Base-by-base conservation (phyloP, 1,140 invertebrate genomes). In the Drosophila navojoa region DNA sequence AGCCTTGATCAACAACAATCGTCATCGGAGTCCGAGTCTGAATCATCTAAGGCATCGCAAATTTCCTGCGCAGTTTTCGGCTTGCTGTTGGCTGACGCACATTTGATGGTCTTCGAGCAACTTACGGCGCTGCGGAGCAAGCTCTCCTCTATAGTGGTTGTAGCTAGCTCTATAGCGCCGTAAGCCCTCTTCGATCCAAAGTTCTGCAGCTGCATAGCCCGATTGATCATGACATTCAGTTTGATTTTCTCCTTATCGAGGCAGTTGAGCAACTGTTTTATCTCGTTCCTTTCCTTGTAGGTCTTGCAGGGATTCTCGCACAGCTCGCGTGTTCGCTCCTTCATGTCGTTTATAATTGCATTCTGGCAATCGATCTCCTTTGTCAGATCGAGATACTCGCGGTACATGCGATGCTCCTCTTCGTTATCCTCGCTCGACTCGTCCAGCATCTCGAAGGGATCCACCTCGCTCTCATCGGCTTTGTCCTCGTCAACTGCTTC, bases 291-390 rank as follows among this genome's bases (percentile, higher is more conserved):
- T 11, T 82, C 79, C 5, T 13, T 54, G 1, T 9, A 38, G 5
- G 79, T 77, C 4, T 27, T 38, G 60, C 82, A 86, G 1, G 22
- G 16, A 29, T 53, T 54, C 4, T 44, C 13, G 3, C 16, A 54
- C 6, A 87, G 35, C 2, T 50, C 22, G 3, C 15, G 6, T 0
- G 44, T 27, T 4, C 15, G 53, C 0, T 35, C 16, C 6, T 74
- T 89, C 1, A 86, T 22, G 4, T 79, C 60, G 1, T 35, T 44
- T 6, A 86, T 79, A 0, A 79, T 0, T 0, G 5, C 19, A 27
- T 87, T 86, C 13, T 89, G 82, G 6, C 49, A 52, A 27, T 87
- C 76, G 19, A 86, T 87, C 9, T 81, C 60, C 15, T 77, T 73
- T 22, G 54, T 25, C n/a, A 86, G 45, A 15, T 66, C 66, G 0